Base-by-base conservation (phyloP, 2,888 invertebrate genomes). In the Horisme vitalbata region DNA sequence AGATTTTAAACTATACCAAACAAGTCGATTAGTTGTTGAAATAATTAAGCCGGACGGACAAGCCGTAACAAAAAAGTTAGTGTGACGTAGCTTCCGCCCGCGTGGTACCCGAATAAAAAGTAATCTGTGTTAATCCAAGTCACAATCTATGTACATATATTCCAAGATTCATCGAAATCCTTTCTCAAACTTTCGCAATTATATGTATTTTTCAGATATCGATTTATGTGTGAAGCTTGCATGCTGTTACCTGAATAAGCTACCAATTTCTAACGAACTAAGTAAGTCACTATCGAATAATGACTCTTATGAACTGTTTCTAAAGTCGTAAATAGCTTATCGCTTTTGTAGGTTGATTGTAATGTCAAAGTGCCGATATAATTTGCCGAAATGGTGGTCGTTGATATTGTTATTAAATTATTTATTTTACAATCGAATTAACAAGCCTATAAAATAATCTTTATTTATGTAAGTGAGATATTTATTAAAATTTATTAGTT, bases 351-450 rank as follows among this genome's bases (percentile, higher is more conserved):
- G n/a, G 9, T 23, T 23, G 9, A 23, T 23, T 23, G 8, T 37
- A 14, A 28, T 14, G 27, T 20, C 18, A 8, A 48, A 41, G 46
- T 36, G 27, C 45, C 44, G 41, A 41, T 48, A 45, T 52, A 48
- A 26, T 35, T 27, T 41, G 34, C 26, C 26, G 11, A 26, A 26
- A 26, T 26, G 2, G 11, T 11, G 3, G 6, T n/a, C 8, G 8
- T 24, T 8, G 21, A 5, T 21, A 21, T 9, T 23, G n/a, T 3
- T 23, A 4, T 8, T 23, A 3, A n/a, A n/a, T n/a, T n/a, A n/a
- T n/a, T n/a, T n/a, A n/a, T 23, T 23, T n/a, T 23, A 8, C 3
- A 4, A 4, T 23, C 3, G 6, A 8, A n/a, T n/a, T 8, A n/a
- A 23, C 23, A 23, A n/a, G n/a, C 4, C 1, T 7, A 7, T 18